Conservation (phyloP, 2,113 vertebrate genomes). For the Trogon surrucura region DNA sequence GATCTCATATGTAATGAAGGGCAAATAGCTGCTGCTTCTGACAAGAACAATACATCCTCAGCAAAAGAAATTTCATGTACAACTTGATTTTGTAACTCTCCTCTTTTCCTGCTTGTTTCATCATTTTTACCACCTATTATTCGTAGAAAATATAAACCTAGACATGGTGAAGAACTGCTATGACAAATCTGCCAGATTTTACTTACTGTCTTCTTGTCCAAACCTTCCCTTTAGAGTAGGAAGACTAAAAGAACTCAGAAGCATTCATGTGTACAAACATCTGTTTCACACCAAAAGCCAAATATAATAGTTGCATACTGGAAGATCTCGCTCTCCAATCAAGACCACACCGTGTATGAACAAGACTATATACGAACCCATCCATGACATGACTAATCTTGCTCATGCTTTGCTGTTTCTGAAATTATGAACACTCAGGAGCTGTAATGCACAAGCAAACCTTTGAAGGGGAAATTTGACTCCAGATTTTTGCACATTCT, state of each 20-base stretch:
- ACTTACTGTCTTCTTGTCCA: neutral
- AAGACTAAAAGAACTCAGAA: neutral
- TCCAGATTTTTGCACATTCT: neutral
- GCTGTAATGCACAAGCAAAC: neutral
- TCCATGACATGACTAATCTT: fast-evolving
- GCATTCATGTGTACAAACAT: neutral
- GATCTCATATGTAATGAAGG: neutral
- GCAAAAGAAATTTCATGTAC: neutral
- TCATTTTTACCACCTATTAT: neutral
- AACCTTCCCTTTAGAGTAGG: neutral
- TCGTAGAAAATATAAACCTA: neutral
- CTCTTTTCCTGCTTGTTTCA: neutral
- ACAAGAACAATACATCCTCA: neutral
- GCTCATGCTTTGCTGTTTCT: neutral
- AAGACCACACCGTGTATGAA: fast-evolving
- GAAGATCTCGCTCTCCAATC: neutral
- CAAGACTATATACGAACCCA: neutral
- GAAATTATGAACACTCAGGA: neutral
- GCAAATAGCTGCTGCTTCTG: neutral
- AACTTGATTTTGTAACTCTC: neutral
- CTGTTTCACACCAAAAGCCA: neutral
- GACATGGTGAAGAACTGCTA: neutral
- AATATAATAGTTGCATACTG: neutral
- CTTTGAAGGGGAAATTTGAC: neutral
- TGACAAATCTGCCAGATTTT: neutral